phyloP scores from a whole-genome alignment of 1,140 invertebrate species.

The Harpegnathos saltator region DNA sequence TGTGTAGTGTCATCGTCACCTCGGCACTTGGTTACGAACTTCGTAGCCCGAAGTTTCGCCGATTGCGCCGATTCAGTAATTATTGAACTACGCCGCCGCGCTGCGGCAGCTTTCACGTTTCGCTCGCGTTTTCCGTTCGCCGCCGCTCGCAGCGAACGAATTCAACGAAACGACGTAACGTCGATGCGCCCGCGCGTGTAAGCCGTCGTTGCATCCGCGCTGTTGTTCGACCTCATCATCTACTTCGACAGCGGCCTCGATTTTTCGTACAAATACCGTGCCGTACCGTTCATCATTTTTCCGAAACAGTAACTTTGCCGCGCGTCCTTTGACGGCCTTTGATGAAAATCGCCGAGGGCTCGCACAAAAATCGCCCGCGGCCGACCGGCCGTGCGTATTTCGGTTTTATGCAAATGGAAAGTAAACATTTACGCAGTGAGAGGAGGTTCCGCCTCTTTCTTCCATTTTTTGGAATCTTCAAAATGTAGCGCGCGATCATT shows the following conservation, averaged over 20 bases:
- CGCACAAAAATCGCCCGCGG: conserved; percentile 7
- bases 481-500: too few relatives aligned
- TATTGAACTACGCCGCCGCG: conserved; percentile 18
- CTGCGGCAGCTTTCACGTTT: not conserved
- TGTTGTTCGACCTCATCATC: not conserved
- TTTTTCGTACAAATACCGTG: too few relatives aligned
- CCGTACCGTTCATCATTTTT: too few relatives aligned
- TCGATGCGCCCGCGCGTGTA: not conserved
- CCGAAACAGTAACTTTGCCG: too few relatives aligned
- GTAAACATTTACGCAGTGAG: conserved; percentile 5
- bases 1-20: not conserved
- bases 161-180: conserved; percentile 14
- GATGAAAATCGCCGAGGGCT: too few relatives aligned
- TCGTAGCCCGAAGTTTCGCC: not conserved
- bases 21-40: conserved; percentile 12
- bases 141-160: not conserved
- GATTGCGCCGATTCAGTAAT: conserved; percentile 43
- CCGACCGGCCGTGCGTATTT: not conserved
- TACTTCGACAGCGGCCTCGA: not conserved
- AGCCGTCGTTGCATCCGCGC: not conserved
- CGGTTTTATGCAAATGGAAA: conserved; percentile 28
- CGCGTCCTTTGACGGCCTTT: not conserved
- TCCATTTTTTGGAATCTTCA: not conserved
- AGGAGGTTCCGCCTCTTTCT: not conserved
- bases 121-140: not conserved